Evolutionary conservation across 2,113 vertebrate species (phyloP).

Genomic region (Erpornis zantholeuca): DNA sequence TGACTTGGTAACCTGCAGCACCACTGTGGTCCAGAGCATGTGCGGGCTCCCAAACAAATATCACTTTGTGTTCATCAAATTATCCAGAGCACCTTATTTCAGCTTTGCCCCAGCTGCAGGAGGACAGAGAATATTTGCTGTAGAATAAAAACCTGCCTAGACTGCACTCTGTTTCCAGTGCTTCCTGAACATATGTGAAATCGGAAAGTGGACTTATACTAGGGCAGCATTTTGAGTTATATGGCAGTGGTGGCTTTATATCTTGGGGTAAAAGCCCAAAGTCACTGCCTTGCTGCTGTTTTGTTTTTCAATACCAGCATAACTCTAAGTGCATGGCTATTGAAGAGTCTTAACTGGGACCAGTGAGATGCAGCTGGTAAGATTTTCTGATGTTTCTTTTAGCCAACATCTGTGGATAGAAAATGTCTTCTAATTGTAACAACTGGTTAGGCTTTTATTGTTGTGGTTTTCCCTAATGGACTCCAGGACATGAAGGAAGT

Average conservation of each 20-base stretch:
- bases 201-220: neutral
- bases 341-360: neutral
- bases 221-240: neutral
- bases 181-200: neutral
- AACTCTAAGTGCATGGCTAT: neutral
- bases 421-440: neutral
- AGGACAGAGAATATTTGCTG: neutral
- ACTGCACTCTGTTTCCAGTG: accelerated
- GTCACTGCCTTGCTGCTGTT: neutral
- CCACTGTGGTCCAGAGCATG: neutral
- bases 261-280: neutral
- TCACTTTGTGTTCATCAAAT: neutral
- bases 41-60: neutral
- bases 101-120: neutral
- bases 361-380: neutral
- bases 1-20: neutral
- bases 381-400: neutral
- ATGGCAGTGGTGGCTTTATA: neutral
- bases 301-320: neutral
- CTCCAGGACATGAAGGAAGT: neutral
- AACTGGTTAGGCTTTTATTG: neutral
- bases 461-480: neutral
- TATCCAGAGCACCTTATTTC: neutral
- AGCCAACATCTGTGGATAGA: neutral
- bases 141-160: neutral